These are phyloP conservation scores for Notarius quadriscutis DNA, from an alignment of 2,113 vertebrate genomes.

Conservation along the genomic window DNA sequence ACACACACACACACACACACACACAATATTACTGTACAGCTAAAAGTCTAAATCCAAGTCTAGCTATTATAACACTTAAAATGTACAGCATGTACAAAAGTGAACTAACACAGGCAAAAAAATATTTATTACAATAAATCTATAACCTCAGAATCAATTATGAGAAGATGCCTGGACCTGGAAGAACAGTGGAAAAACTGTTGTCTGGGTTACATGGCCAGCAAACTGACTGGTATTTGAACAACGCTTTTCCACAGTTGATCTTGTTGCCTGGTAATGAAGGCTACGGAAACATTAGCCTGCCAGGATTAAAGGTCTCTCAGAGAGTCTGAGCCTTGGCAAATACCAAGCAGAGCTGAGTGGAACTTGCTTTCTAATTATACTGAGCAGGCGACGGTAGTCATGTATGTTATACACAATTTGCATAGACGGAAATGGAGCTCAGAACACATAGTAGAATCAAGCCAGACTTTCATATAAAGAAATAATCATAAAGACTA, in stretches of 20 bases:
- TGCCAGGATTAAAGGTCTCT: slow-evolving; percentile 14
- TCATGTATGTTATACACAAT: background rate
- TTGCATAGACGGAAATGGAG: background rate
- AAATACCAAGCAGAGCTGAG: background rate
- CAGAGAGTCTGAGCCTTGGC: background rate
- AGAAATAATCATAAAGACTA: background rate
- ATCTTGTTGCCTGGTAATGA: background rate
- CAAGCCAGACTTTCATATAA: background rate
- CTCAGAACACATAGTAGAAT: too few relatives aligned
- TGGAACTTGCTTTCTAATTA: background rate
- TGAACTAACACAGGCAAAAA: background rate
- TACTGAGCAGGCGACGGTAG: background rate
- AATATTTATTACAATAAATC: background rate
- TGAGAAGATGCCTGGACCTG: background rate
- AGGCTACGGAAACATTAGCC: slow-evolving; percentile 12
- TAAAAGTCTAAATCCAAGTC: background rate
- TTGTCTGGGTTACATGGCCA: background rate
- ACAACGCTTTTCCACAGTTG: background rate
- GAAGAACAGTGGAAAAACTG: background rate
- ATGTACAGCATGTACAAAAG: background rate
- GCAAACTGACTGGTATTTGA: background rate
- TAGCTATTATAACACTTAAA: background rate
- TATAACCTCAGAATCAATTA: background rate
- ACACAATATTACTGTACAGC: background rate
- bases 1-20: background rate